Evolutionary conservation across 1,140 invertebrate genomes (phyloP).

Genomic region (Ceratina australensis): DNA sequence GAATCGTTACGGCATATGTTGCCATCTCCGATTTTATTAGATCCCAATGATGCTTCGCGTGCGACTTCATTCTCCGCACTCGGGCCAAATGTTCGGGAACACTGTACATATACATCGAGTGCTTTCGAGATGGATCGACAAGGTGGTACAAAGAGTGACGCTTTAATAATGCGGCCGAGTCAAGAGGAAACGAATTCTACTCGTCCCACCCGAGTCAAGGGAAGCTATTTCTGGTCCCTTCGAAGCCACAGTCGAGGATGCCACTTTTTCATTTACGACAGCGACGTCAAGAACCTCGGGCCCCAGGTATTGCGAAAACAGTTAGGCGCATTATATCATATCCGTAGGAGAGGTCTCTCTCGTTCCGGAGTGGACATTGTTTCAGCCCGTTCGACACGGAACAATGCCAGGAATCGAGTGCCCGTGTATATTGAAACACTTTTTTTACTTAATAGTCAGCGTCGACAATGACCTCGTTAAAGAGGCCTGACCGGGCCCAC

Average conservation of each 20-base stretch:
- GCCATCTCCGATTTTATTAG: neutral
- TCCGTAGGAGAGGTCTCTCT: conserved; percentile 6
- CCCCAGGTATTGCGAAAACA: conserved; percentile 20
- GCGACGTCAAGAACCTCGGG: conserved; percentile 19
- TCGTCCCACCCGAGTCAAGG: neutral
- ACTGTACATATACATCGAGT: conserved; percentile 1
- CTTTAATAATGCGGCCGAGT: conserved; percentile 40
- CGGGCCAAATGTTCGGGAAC: conserved; percentile 28
- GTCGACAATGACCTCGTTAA: conserved; percentile 47
- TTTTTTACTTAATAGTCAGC: conserved; percentile 42
- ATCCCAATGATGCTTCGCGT: neutral
- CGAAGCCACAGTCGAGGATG: conserved; percentile 28
- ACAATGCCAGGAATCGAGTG: conserved; percentile 45
- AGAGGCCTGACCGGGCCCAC: conserved; percentile 41
- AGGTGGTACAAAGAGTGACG: conserved; percentile 38
- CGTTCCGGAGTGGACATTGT: conserved; percentile 51
- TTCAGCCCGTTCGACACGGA: conserved; percentile 46
- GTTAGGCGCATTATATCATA: conserved; percentile 43
- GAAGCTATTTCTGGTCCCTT: neutral
- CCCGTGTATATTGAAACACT: conserved; percentile 44
- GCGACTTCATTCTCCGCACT: neutral
- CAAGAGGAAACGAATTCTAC: conserved; percentile 44
- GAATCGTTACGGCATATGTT: conserved; percentile 22
- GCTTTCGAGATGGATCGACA: conserved; percentile 30
- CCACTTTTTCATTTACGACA: conserved; percentile 46